phyloP scores from a whole-genome alignment of 1,140 invertebrate species.

The Rhyzopertha dominica region DNA sequence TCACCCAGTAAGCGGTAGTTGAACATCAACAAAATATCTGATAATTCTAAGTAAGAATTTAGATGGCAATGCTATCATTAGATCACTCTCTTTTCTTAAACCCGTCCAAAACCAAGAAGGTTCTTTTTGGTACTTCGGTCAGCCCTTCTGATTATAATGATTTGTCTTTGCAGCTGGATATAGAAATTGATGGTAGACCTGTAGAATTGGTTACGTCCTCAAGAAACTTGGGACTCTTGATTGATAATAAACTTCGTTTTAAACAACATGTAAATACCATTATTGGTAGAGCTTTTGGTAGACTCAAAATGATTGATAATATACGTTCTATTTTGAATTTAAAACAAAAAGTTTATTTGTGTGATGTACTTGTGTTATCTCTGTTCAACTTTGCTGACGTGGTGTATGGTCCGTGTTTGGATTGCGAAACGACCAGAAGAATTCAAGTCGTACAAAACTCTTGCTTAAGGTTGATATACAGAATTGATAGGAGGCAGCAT shows the following conservation, averaged over 20 bases:
- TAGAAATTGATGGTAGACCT: background rate
- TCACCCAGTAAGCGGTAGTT: no score
- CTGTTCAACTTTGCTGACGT: background rate
- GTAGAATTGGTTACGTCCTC: background rate
- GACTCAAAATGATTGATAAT: background rate
- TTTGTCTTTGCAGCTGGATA: background rate
- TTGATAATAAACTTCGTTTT: background rate
- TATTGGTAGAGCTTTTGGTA: background rate
- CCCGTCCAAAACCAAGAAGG: background rate
- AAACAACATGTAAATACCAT: background rate
- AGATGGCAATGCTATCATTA: no score
- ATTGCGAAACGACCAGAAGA: background rate
- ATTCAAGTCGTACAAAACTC: constrained; percentile 1
- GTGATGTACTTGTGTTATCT: constrained; percentile 1
- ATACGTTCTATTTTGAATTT: background rate
- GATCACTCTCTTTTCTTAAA: background rate
- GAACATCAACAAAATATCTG: no score
- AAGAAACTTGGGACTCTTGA: background rate
- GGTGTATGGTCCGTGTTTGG: background rate
- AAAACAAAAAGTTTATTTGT: background rate
- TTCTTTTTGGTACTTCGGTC: background rate
- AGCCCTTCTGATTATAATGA: background rate
- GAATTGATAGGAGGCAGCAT: background rate
- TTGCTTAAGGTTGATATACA: background rate
- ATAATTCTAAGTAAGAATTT: no score